Conservation (phyloP, 2,888 invertebrate species). For the Agriopis marginaria region DNA sequence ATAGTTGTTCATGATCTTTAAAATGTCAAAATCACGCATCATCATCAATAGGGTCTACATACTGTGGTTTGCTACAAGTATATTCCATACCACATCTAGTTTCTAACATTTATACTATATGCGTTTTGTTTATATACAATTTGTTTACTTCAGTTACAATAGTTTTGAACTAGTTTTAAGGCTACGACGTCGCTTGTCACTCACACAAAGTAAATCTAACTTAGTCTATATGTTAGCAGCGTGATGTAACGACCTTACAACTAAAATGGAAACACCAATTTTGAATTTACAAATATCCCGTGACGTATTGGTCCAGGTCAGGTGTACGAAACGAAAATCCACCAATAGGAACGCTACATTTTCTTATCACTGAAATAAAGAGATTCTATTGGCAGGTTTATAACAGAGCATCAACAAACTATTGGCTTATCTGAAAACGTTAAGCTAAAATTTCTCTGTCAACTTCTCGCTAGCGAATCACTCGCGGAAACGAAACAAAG, state of each 20-base stretch:
- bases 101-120: slow-evolving; percentile 75
- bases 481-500: no score
- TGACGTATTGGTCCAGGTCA: neutral
- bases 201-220: slow-evolving; percentile 74
- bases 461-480: no score
- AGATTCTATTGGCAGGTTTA: neutral
- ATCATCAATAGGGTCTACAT: slow-evolving; percentile 56
- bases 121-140: slow-evolving; percentile 75
- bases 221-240: slow-evolving; percentile 68
- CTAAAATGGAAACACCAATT: slow-evolving; percentile 56
- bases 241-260: slow-evolving; percentile 49
- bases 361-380: neutral
- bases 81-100: slow-evolving; percentile 71
- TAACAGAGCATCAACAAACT: no score
- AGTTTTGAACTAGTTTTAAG: slow-evolving; percentile 86
- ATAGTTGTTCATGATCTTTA: neutral
- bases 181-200: slow-evolving; percentile 81
- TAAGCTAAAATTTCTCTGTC: no score
- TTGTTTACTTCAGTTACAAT: slow-evolving; percentile 69
- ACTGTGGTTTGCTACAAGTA: slow-evolving; percentile 63
- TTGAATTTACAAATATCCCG: slow-evolving; percentile 46
- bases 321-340: neutral
- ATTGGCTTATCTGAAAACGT: no score
- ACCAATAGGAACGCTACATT: slow-evolving; percentile 1
- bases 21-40: slow-evolving; percentile 45